Conservation (phyloP, 2,888 invertebrate species). For the Apamea anceps region DNA sequence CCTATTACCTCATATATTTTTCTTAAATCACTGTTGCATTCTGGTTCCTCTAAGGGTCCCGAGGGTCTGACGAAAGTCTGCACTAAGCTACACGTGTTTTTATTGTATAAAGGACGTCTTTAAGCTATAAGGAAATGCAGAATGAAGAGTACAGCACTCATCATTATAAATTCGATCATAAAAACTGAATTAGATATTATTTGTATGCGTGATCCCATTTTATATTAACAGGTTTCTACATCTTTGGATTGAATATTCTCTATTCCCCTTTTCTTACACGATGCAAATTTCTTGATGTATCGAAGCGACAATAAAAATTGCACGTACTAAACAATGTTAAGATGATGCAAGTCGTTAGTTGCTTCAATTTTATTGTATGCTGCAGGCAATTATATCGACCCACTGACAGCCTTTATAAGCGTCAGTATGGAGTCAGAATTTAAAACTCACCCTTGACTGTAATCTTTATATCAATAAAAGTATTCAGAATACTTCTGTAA, state of each 20-base stretch:
- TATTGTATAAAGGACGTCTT: neutral
- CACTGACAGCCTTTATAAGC: too few species aligned
- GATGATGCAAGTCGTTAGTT: too few species aligned
- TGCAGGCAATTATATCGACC: too few species aligned
- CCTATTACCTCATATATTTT: neutral
- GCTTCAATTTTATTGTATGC: neutral
- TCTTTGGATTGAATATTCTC: neutral
- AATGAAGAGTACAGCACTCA: neutral
- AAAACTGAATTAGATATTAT: conserved; percentile 14
- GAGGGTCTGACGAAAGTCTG: neutral
- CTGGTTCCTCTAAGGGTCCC: neutral
- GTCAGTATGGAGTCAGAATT: too few species aligned
- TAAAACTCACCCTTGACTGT: conserved; percentile 15
- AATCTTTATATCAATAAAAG: neutral
- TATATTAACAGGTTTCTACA: neutral
- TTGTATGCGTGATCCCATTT: neutral
- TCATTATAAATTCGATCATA: conserved; percentile 1
- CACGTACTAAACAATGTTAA: too few species aligned
- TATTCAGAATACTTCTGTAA: conserved; percentile 23
- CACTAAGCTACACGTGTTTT: neutral
- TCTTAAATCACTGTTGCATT: neutral
- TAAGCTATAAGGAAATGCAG: neutral
- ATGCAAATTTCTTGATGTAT: neutral
- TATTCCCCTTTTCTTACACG: neutral
- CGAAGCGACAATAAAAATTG: too few species aligned